Base-by-base conservation (phyloP, 2,113 vertebrate species). In the Scophthalmus maximus region DNA sequence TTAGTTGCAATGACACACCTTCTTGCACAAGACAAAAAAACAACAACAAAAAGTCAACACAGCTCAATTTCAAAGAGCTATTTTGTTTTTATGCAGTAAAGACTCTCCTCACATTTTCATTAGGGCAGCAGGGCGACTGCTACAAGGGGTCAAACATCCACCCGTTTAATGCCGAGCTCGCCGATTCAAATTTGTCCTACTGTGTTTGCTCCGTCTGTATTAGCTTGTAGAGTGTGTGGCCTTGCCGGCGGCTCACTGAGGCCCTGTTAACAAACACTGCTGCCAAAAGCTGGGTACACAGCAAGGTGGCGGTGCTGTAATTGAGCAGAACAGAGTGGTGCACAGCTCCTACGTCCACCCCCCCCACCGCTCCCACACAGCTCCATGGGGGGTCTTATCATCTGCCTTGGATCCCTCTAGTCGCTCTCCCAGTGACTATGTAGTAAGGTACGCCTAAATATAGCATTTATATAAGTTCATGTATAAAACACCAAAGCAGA, bases 121-220 rank as follows among this genome's bases (percentile, higher is more conserved):
- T 46, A 15, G 86, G 76, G 50, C 47, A 22, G 72, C 60, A n/a
- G 27, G 22, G 47, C 34, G 14, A 63, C 55, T 58, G 72, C 71
- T 79, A 51, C 67, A 57, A 82, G 83, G 76, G 89, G 88, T 88
- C 87, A 82, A 81, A 76, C 71, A 64, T 40, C 65, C 44, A 59
- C 26, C n/a, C n/a, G n/a, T n/a, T n/a, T 78, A 7, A 65, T 81
- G 85, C 86, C 81, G 85, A 88, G 88, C 82, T 87, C 20, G 86
- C 79, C 34, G 17, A 70, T 82, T 88, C 78, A 66, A 85, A 60
- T 74, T 51, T 63, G 67, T 76, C 71, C 77, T 78, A 79, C 85
- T 88, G 82, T 59, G 67, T n/a, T n/a, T 71, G 83, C 76, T 77
- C 85, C 78, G 61, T 84, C 90, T 93, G 90, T 84, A 90, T 90